Base-by-base conservation (phyloP, 2,797 vertebrate species). In the Naso thynnoides region DNA sequence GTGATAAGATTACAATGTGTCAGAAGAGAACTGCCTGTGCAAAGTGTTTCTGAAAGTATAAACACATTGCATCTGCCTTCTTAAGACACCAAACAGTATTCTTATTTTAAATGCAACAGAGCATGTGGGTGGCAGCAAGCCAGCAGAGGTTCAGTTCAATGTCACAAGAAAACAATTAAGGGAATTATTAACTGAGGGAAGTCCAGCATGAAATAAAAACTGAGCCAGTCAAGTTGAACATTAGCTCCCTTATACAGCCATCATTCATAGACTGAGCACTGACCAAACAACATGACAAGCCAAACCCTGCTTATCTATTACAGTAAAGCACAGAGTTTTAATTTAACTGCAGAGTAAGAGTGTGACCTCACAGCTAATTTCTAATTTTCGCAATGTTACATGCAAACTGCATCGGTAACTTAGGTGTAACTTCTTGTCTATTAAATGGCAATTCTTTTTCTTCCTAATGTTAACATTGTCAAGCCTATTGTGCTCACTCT, bases 171-270 rank as follows among this genome's bases (percentile, higher is more conserved):
- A 23, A 54, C 73, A 74, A 53, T 65, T 26, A 24, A 58, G 78
- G 14, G 11, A 86, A 88, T 88, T 70, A 88, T 90, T 90, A 90
- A 89, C 88, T n/a, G 10, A 45, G 31, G 58, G 41, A 84, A 77
- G 59, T 73, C 29, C 27, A 66, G 3, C n/a, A 26, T 61, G 18
- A 87, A 83, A 78, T 15, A 26, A 63, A 84, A 86, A 78, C 85
- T 52, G 70, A 80, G 67, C 14, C 11, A 41, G 57, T 76, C 29
- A 21, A 86, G 94, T 94, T 86, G 89, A 95, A 94, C 67, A 95
- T 95, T 96, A 96, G 95, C 92, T 0, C 0, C 23, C 71, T 52
- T 79, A 79, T 78, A 45, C 3, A 59, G 84, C 84, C 70, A 81
- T 91, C 76, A 36, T 73, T 67, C 26, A 67, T 50, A 64, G 53